Evolutionary conservation across 2,888 invertebrate species (phyloP).

Genomic region (Eumacrocentrus americanus): DNA sequence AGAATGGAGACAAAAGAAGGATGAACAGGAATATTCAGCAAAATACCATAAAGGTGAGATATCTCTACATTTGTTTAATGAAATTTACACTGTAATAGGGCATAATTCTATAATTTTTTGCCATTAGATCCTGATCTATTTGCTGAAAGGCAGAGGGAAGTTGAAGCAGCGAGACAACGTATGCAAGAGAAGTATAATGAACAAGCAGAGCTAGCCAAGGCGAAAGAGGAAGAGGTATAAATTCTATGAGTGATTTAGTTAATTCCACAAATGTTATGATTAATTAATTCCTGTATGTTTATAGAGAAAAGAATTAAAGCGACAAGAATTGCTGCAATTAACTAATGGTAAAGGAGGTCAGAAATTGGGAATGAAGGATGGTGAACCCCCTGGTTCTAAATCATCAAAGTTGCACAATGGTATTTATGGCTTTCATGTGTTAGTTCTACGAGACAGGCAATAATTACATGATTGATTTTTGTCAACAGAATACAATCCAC

Average conservation of each 20-base stretch:
- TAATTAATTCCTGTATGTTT: slow-evolving; percentile 20
- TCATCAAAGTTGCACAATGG: slow-evolving; percentile 39
- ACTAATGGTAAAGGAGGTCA: slow-evolving; percentile 50
- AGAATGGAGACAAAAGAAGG: slow-evolving; percentile 52
- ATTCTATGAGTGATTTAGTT: slow-evolving; percentile 5
- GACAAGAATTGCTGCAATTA: slow-evolving; percentile 49
- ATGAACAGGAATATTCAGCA: slow-evolving; percentile 59
- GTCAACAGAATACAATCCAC: slow-evolving; percentile 58
- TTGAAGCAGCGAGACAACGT: slow-evolving; percentile 57
- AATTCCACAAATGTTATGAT: slow-evolving; percentile 5
- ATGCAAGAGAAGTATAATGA: slow-evolving; percentile 61
- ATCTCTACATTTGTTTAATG: neutral
- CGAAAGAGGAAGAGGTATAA: slow-evolving; percentile 57
- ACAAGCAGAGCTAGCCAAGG: slow-evolving; percentile 51
- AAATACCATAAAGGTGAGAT: slow-evolving; percentile 63
- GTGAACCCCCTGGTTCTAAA: slow-evolving; percentile 33
- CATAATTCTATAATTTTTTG: slow-evolving; percentile 28
- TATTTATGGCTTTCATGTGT: slow-evolving; percentile 20
- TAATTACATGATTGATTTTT: slow-evolving; percentile 16
- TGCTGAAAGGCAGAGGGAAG: slow-evolving; percentile 51
- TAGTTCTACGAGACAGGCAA: slow-evolving; percentile 8
- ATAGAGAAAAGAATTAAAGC: slow-evolving; percentile 54
- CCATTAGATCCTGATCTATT: slow-evolving; percentile 62
- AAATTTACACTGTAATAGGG: no score
- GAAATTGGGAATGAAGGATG: slow-evolving; percentile 43